Base-by-base conservation (phyloP, 2,113 vertebrate genomes). In the Pantherophis guttatus region DNA sequence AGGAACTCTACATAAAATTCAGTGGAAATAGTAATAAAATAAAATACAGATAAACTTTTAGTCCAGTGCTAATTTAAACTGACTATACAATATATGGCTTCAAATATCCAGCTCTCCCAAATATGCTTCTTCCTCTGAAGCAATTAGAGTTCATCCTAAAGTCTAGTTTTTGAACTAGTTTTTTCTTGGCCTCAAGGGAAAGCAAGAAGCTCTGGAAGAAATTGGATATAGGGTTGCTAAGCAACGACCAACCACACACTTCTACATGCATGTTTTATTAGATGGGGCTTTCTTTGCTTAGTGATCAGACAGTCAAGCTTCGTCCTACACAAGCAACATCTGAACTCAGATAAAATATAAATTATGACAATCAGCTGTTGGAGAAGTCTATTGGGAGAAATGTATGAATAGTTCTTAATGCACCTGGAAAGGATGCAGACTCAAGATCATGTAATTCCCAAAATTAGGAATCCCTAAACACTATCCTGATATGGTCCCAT, bases 201-300 rank as follows among this genome's bases (percentile, higher is more conserved):
- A 44, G 55, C 2, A n/a, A 90, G 92, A 48, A 52, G 17, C 24
- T 52, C 29, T 92, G 86, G 59, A 92, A 89, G 91, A 89, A 89
- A 88, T 57, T 52, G 90, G 86, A 59, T 59, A 29, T 3, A 94
- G 92, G 23, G 95, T 97, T 96, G 96, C 97, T 95, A 96, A 96
- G 96, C 96, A 97, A 97, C 96, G 33, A 29, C n/a, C 57, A 94
- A 91, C 91, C 44, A 62, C 50, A 87, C 95, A 92, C 88, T 94
- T 88, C 93, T 48, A 90, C 88, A 59, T 92, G 87, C 91, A 90
- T 89, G 52, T 91, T 93, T 93, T 44, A 92, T 89, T 81, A 94
- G 85, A 93, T 13, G 52, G 55, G 62, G 57, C 58, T 94, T 97
- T 94, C 92, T 23, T 91, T 39, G 89, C 23, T 52, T 15, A 48